Evolutionary conservation across 2,797 vertebrate genomes (phyloP), one percentile per base, ranked within the genome.

Genomic region (Falco novaeseelandiae): DNA sequence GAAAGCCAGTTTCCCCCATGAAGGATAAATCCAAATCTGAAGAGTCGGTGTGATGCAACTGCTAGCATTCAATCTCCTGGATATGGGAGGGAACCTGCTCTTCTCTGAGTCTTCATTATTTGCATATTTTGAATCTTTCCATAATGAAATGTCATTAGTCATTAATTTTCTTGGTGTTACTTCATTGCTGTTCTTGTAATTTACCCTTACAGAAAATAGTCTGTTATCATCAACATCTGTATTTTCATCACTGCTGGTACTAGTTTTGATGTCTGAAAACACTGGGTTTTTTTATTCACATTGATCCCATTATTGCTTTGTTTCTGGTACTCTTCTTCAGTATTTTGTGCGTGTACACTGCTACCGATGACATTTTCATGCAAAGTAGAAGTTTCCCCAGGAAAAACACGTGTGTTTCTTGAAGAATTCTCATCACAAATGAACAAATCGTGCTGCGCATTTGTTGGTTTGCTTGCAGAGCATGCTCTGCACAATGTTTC

Each of bases 401-500:
- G 94, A 77, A 51, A 30, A 71, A 30, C 1, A 1, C 0, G 0
- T 6, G 14, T 32, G 14, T 65, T 83, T 58, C 65, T 65, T 40
- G 78, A 69, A 84, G 79, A 78, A 58, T 46, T 74, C 40, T 66
- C 66, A 14, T 25, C 55, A 6, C 6, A 36, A 63, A 44, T 14
- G 4, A 87, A 71, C 0, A 8, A 6, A 21, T 66, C 17, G 11
- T 0, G 23, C 42, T 10, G 54, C 0, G 0, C 48, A 3, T 34
- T 78, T 40, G 9, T 52, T 42, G 49, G 6, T 15, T 32, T 85
- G 65, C 42, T 89, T 58, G 59, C 71, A 15, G 20, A n/a, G 55
- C 9, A 19, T 32, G 85, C 92, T 25, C 58, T 25, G 58, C 21
- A 87, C 42, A 97, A 97, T 1, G 93, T 97, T 29, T 93, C 92